These are phyloP conservation scores for Chloroceryle inda DNA, from an alignment of 2,797 vertebrate species.

Conservation along the genomic window DNA sequence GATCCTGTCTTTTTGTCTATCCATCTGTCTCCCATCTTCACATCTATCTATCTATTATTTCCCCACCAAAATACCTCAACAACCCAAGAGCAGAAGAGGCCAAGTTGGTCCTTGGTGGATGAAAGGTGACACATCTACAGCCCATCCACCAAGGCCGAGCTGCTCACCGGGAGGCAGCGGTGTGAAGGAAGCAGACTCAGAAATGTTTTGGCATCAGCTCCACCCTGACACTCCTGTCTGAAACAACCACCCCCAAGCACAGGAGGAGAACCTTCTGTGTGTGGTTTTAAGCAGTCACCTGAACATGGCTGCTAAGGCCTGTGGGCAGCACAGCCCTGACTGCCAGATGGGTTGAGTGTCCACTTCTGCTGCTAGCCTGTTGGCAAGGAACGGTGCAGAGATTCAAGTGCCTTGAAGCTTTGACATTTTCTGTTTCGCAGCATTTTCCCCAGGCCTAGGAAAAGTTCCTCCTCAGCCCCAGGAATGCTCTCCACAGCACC, in stretches of 20 bases:
- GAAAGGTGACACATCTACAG: neutral
- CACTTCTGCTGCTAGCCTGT: accelerated
- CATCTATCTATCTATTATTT: neutral
- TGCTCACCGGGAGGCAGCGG: neutral
- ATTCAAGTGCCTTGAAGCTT: neutral
- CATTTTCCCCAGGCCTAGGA: neutral
- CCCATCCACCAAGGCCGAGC: neutral
- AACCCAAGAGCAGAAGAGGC: slow-evolving; percentile 35
- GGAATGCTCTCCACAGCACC: accelerated
- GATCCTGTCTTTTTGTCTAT: slow-evolving; percentile 69
- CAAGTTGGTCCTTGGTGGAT: neutral
- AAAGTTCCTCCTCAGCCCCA: neutral
- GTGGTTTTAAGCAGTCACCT: neutral
- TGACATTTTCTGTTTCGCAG: accelerated
- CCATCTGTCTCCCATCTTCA: slow-evolving; percentile 79
- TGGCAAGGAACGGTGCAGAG: accelerated
- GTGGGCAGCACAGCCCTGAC: neutral
- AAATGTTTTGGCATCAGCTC: neutral
- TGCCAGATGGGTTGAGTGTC: accelerated
- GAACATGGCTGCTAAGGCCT: neutral
- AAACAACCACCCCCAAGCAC: neutral
- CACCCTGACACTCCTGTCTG: neutral
- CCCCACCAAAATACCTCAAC: slow-evolving; percentile 40
- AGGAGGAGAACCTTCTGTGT: too few species aligned
- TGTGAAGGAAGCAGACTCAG: neutral